phyloP scores from a whole-genome alignment of 37 sponge, comb jelly and placozoan species.

The Amphimedon queenslandica region DNA sequence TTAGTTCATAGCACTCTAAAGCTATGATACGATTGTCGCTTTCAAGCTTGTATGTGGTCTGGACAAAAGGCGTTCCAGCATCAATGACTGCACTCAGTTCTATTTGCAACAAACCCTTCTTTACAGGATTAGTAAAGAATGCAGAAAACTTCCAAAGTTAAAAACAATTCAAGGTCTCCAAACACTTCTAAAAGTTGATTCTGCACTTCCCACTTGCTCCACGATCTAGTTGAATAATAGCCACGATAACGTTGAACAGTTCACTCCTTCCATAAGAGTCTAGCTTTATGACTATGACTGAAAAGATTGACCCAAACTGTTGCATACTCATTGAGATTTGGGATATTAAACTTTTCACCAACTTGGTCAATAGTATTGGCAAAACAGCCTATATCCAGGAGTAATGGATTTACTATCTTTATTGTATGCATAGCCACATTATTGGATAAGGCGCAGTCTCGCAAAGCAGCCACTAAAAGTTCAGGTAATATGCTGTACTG shows the following conservation, averaged over 20 bases:
- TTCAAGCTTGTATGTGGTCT: too few species aligned
- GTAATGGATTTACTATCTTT: constrained; percentile 15
- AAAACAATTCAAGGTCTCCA: constrained; percentile 27
- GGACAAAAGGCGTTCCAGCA: too few species aligned
- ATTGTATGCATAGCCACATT: constrained; percentile 24
- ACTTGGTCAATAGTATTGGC: constrained; percentile 52
- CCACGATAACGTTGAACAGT: constrained; percentile 10
- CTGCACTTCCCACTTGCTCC: constrained; percentile 42
- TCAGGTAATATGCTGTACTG: background rate
- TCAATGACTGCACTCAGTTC: too few species aligned
- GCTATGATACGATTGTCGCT: too few species aligned
- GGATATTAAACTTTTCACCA: constrained; percentile 20
- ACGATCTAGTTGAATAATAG: constrained; percentile 37
- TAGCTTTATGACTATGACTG: constrained; percentile 36
- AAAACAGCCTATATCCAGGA: constrained; percentile 38
- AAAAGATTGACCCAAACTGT: constrained; percentile 24
- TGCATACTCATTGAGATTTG: constrained; percentile 20
- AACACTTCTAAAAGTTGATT: constrained; percentile 17
- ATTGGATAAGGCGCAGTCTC: constrained; percentile 30
- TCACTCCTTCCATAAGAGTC: constrained; percentile 18
- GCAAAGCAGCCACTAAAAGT: constrained; percentile 15
- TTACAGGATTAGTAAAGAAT: too few species aligned
- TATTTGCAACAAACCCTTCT: too few species aligned
- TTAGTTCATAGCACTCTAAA: too few species aligned
- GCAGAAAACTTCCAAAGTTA: too few species aligned